Percentiles rank a stretch among this genome's conserved stretches.
These are phyloP conservation scores for Carlito syrichta DNA, from an alignment of 2,113 vertebrate species.

Conservation along the genomic window DNA sequence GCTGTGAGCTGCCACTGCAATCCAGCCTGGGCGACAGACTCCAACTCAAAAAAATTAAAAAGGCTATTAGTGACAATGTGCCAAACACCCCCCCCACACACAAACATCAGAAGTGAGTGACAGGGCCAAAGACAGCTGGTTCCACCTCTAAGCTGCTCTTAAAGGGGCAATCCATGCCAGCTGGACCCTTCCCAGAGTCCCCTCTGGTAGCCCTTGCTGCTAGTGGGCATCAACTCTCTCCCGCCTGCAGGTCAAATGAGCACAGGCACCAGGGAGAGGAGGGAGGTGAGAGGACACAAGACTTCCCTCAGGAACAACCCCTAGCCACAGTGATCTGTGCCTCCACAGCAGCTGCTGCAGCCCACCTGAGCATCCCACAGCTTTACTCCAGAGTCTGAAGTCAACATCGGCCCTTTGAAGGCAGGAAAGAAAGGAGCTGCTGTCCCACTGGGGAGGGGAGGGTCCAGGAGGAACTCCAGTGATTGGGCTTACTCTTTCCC, in stretches of 20 bases:
- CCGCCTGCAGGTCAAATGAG: not conserved
- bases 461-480: not conserved
- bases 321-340: not conserved
- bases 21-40: too few species aligned
- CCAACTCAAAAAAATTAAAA: too few species aligned
- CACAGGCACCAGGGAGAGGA: not conserved
- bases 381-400: not conserved
- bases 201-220: not conserved
- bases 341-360: not conserved
- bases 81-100: not conserved
- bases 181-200: not conserved
- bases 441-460: not conserved
- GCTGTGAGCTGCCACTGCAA: too few species aligned
- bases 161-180: not conserved
- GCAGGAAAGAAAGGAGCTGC: not conserved
- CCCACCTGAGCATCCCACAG: not conserved
- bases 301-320: not conserved
- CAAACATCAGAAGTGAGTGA: not conserved
- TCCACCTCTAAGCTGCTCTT: slow-evolving; percentile 25
- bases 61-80: not conserved
- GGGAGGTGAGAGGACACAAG: not conserved
- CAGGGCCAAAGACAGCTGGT: not conserved
- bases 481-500: not conserved
- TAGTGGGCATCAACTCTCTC: not conserved
- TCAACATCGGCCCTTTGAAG: not conserved